These are phyloP conservation scores for Pangasius krempfi DNA, from an alignment of 2,797 vertebrate genomes.

Conservation along the genomic window DNA sequence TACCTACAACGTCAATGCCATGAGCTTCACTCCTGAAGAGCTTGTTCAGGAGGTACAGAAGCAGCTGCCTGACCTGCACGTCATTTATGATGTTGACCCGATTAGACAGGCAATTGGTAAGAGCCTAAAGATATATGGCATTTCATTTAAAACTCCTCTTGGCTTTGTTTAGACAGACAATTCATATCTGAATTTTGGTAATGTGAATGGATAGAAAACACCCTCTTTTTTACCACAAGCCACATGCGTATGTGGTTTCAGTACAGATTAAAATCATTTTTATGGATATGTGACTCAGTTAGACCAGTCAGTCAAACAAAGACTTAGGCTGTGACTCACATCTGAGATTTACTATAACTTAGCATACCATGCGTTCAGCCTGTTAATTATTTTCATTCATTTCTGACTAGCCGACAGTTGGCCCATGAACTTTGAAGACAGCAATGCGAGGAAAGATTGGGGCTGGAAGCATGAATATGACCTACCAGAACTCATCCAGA, in stretches of 20 bases:
- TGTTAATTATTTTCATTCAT: neutral
- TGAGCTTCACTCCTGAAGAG: conserved; percentile 92
- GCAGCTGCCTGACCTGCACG: conserved; percentile 84
- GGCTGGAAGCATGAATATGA: conserved; percentile 94
- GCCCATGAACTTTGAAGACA: conserved; percentile 93
- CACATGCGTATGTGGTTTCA: neutral
- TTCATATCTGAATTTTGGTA: neutral
- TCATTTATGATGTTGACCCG: conserved; percentile 83
- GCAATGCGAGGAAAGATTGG: conserved; percentile 88
- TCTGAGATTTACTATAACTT: neutral
- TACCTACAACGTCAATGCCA: conserved; percentile 91
- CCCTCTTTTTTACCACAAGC: neutral
- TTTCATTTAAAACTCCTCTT: neutral
- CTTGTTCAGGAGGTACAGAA: conserved; percentile 85
- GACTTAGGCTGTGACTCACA: neutral
- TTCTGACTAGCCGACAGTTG: conserved; percentile 86
- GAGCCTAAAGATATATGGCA: conserved; percentile 41
- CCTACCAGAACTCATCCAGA: conserved; percentile 87
- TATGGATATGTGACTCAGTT: neutral
- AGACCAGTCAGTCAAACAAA: neutral
- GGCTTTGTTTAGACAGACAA: neutral
- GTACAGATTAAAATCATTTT: neutral
- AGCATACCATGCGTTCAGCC: neutral
- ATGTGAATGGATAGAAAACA: neutral
- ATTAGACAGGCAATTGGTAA: conserved; percentile 89